Evolutionary conservation across 37 sponge, comb jelly and placozoan genomes (phyloP).

Genomic region (Chondrilla cf. caribensis): DNA sequence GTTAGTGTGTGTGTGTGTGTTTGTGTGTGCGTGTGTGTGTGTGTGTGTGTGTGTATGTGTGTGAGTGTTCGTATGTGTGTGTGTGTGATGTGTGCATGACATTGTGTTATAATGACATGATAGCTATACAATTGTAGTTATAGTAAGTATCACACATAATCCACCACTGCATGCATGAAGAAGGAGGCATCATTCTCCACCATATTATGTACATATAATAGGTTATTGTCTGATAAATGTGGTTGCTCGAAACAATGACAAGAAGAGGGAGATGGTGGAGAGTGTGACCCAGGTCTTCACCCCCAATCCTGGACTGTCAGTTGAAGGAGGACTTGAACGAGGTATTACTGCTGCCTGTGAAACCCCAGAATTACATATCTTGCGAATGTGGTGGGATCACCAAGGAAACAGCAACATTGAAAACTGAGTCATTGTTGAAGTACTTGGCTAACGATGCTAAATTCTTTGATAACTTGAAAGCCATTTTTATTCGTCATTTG

Average conservation of each 20-base stretch:
- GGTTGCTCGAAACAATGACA: constrained; percentile 51
- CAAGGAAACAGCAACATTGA: background rate
- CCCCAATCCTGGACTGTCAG: background rate
- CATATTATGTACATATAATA: no score
- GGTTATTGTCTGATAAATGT: constrained; percentile 20
- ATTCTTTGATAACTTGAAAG: no score
- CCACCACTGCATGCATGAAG: no score
- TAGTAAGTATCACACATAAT: no score
- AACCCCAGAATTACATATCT: background rate
- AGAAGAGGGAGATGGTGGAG: constrained; percentile 47
- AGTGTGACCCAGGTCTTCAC: background rate
- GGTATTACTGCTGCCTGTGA: background rate
- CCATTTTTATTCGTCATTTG: no score
- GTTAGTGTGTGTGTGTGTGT: no score
- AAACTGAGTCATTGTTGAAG: background rate
- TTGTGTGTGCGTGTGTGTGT: background rate
- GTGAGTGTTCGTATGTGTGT: constrained; percentile 11
- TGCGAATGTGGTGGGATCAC: background rate
- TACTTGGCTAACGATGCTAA: background rate
- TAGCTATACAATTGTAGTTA: no score
- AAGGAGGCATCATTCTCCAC: no score
- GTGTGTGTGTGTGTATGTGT: background rate
- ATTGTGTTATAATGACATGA: no score
- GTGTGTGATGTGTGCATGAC: background rate
- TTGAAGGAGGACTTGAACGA: constrained; percentile 5